A percentile compares a stretch with the other conserved stretches of the same genome.
Evolutionary conservation across 2,888 invertebrate genomes (phyloP).

Genomic region (Caenorhabditis afra): DNA sequence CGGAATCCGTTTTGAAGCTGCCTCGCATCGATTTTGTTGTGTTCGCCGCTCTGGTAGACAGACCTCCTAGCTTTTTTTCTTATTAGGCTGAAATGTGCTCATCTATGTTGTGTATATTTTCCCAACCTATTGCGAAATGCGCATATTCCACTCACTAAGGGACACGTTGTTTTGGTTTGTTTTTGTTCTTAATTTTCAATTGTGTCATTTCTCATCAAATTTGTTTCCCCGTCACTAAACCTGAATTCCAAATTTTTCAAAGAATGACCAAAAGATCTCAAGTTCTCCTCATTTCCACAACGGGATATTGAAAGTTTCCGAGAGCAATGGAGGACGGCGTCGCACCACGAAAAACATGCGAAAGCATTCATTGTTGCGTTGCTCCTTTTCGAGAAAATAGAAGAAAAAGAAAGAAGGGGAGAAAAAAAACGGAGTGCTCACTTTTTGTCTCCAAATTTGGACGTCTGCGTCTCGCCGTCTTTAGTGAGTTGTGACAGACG

Average conservation of each 20-base stretch:
- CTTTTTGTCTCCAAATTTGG: slow-evolving; percentile 26
- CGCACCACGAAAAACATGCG: slow-evolving; percentile 27
- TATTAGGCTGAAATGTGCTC: slow-evolving; percentile 24
- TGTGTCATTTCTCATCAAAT: too few relatives aligned
- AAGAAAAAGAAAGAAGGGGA: slow-evolving; percentile 14
- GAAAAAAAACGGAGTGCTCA: slow-evolving; percentile 18
- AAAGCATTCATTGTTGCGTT: slow-evolving; percentile 34
- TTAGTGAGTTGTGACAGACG: slow-evolving; percentile 15
- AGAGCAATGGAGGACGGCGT: too few relatives aligned
- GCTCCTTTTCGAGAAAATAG: background rate
- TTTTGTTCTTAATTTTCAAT: too few relatives aligned
- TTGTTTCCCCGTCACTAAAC: too few relatives aligned
- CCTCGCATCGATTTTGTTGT: slow-evolving; percentile 56
- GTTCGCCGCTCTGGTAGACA: slow-evolving; percentile 2
- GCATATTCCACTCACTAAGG: too few relatives aligned
- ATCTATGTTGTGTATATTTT: slow-evolving; percentile 5
- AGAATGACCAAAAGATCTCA: too few relatives aligned
- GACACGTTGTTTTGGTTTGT: too few relatives aligned
- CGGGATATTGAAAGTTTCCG: too few relatives aligned
- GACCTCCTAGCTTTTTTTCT: slow-evolving; percentile 23
- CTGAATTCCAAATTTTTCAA: too few relatives aligned
- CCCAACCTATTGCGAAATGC: background rate
- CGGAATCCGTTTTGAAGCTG: slow-evolving; percentile 51
- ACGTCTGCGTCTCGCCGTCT: slow-evolving; percentile 13
- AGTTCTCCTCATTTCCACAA: too few relatives aligned